Evolutionary conservation across 2,888 invertebrate species (phyloP), one percentile per base, ranked within the genome.

Genomic region (Chromoteleia sp.): DNA sequence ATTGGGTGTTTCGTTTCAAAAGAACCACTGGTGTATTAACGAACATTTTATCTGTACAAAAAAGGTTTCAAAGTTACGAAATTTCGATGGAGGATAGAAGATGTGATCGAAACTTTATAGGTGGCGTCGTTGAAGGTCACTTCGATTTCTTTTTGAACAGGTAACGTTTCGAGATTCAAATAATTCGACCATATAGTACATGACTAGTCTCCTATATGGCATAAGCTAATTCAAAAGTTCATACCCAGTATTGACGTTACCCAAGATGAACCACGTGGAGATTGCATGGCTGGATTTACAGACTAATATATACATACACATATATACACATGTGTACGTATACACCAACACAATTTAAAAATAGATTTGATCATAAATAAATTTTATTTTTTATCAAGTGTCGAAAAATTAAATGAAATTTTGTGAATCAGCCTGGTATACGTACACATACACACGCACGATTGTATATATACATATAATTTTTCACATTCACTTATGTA

Each of bases 401-500:
- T 39, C 17, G 30, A 58, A 6, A 58, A 41, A 25, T 21, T 1
- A 56, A 56, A 36, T 17, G n/a, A 14, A 36, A 39, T 41, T 39
- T 43, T 21, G 5, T 14, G 0, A 39, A 43, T 25, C 14, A 25
- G 14, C 12, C 39, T 5, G 12, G 5, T 36, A 41, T 41, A 58
- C 19, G n/a, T 41, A 43, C 29, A 21, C 41, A 52, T 52, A 14
- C 8, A 8, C 3, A 52, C n/a, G 14, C 54, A 15, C 59, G 8
- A 15, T 25, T 29, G 19, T 14, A 30, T 54, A 36, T 50, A 65
- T 50, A 65, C 36, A 65, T 10, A 67, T 29, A 73, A 29, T 21
- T 43, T 21, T 30, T 50, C 25, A 17, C 41, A 52, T n/a, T 73
- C 71, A 68, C 56, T 83, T 87, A 86, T 87, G 78, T 87, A 87